Base-by-base conservation (phyloP, 23 tunicate genomes). In the Corella eumyota region DNA sequence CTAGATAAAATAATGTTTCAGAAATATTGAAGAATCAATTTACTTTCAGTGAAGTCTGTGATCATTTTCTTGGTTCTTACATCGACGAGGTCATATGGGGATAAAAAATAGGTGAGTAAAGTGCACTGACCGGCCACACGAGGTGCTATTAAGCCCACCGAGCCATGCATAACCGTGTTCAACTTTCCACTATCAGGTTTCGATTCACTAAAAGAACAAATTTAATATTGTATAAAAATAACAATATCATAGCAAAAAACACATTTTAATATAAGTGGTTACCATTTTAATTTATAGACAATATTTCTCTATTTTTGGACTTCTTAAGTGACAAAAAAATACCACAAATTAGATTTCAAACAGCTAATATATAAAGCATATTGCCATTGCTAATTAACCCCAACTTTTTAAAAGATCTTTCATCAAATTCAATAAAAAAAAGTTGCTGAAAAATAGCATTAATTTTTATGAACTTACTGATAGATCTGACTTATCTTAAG, bases 41-140 rank as follows among this genome's bases (percentile, higher is more conserved):
- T 50, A 48, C 45, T 49, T 21, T 31, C 30, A 20, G 32, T 32
- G 20, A 20, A 30, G 2, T 17, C 23, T 25, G 37, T 30, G 27
- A 37, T 45, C 1, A 66, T 7, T 31, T 66, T 59, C 32, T 66
- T 51, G 15, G 81, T 53, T 6, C 62, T 45, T 0, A 58, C 36
- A 38, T 84, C 78, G 4, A 84, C 50, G 50, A 84, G 36, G 48
- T 84, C 94, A 56, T 84, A 75, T 24, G 94, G 94, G 9, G 94
- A 75, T n/a, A 84, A 50, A 35, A 58, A 84, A 45, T 75, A 84
- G 27, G 48, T 64, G 11, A 84, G 61, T 26, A 58, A 78, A 22
- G 48, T 55, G 32, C 76, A 15, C 22, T 58, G 35, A 5, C 83
- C 83, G 19, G 60, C 69, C 4, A 67, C 64, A 13, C 71, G 72